Percentiles rank a stretch among this genome's conserved stretches.
These are phyloP conservation scores for Xiphydria camelus DNA, from an alignment of 2,888 invertebrate genomes.

Conservation along the genomic window DNA sequence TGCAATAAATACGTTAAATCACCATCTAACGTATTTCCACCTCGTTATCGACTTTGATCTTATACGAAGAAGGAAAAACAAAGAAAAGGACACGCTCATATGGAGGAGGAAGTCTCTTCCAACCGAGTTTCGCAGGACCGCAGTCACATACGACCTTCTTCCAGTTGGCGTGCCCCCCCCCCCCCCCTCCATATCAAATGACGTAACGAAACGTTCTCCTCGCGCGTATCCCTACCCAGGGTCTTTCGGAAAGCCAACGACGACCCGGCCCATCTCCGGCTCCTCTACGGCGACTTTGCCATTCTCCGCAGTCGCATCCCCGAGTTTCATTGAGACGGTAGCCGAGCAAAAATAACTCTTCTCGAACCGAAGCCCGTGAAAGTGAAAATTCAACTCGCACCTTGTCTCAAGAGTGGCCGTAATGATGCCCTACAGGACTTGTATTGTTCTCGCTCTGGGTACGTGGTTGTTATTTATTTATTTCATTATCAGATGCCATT, in stretches of 20 bases:
- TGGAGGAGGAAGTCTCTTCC: too few relatives aligned
- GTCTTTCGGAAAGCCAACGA: conserved; percentile 20
- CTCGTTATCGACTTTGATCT: too few relatives aligned
- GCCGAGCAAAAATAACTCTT: conserved; percentile 18
- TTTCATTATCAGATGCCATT: conserved; percentile 1
- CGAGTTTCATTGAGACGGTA: conserved; percentile 47
- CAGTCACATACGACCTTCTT: too few relatives aligned
- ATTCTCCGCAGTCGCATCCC: conserved; percentile 47
- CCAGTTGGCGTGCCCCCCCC: too few relatives aligned
- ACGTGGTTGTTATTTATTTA: conserved; percentile 15
- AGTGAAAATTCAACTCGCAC: conserved; percentile 8
- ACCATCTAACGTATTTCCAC: too few relatives aligned
- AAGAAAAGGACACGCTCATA: too few relatives aligned
- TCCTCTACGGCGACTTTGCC: conserved; percentile 40
- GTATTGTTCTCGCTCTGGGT: conserved; percentile 28
- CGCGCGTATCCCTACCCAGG: conserved; percentile 8
- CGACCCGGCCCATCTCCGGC: conserved; percentile 25
- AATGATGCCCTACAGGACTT: conserved; percentile 16
- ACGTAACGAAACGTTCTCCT: conserved; percentile 8
- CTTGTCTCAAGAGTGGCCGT: background rate
- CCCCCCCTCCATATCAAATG: too few relatives aligned
- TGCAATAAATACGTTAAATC: too few relatives aligned
- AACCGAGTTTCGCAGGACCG: too few relatives aligned
- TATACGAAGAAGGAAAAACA: too few relatives aligned
- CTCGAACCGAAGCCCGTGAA: conserved; percentile 13